Evolutionary conservation across 2,888 invertebrate species (phyloP).

Genomic region (Cosmia pyralina): DNA sequence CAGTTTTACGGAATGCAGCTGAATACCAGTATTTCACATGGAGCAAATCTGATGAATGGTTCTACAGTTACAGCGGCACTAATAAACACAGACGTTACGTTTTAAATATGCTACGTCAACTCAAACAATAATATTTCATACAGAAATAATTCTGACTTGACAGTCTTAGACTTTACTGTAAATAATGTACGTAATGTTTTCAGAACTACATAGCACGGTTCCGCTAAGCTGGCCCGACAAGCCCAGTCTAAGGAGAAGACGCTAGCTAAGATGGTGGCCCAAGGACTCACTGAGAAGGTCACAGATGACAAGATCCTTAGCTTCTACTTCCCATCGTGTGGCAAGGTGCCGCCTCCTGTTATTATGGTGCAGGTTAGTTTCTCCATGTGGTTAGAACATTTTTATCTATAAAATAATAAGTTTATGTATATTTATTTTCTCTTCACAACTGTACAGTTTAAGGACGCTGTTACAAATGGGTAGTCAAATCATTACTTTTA

Average conservation of each 20-base stretch:
- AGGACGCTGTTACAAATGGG: no score
- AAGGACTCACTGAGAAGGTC: constrained; percentile 99
- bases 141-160: neutral
- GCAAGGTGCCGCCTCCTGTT: constrained; percentile 99
- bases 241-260: constrained; percentile 99
- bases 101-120: constrained; percentile 22
- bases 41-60: neutral
- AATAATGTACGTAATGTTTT: constrained; percentile 52
- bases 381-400: neutral
- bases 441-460: no score
- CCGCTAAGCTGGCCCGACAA: constrained; percentile 99
- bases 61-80: neutral
- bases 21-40: neutral
- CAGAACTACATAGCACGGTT: constrained; percentile 99
- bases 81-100: constrained; percentile 2
- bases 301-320: constrained; percentile 96
- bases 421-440: no score
- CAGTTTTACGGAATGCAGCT: neutral
- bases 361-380: constrained; percentile 98
- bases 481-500: no score
- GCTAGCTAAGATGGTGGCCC: constrained; percentile 99
- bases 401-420: neutral
- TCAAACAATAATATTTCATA: neutral
- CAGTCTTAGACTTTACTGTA: neutral
- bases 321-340: constrained; percentile 99